These are phyloP conservation scores for Lasioglossum figueresi DNA, from an alignment of 2,888 invertebrate species.

Conservation along the genomic window DNA sequence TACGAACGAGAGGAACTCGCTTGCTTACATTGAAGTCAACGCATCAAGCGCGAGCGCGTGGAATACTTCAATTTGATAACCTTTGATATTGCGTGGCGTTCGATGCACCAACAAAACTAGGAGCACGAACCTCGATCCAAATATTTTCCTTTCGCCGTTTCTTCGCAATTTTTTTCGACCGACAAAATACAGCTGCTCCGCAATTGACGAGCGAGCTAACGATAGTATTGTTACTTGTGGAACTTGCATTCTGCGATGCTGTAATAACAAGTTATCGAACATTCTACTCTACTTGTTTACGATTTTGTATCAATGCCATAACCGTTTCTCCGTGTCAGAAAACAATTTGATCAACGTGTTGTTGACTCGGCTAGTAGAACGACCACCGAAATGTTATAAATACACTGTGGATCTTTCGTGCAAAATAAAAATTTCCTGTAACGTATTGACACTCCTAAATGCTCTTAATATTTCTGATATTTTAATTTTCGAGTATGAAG, in stretches of 20 bases:
- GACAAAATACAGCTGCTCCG: not conserved
- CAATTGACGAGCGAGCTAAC: not conserved
- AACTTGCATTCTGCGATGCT: not conserved
- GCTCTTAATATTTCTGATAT: not conserved
- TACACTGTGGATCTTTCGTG: not conserved
- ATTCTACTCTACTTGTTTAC: not conserved
- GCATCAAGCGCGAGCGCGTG: not conserved
- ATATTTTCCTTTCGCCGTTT: not conserved
- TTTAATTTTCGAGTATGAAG: not conserved
- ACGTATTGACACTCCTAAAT: not conserved
- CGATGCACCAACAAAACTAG: not conserved
- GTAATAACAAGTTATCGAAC: not conserved
- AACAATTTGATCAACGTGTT: not conserved
- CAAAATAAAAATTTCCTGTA: not conserved
- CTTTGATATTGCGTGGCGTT: slow-evolving; percentile 47
- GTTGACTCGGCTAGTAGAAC: not conserved
- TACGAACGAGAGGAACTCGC: not conserved
- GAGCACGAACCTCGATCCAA: not conserved
- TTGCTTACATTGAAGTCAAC: not conserved
- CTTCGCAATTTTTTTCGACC: not conserved
- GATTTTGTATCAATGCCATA: not conserved
- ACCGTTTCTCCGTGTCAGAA: not conserved
- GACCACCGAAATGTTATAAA: slow-evolving; percentile 1
- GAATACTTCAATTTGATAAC: slow-evolving; percentile 64
- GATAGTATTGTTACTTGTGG: not conserved